Percentiles rank a stretch among this genome's conserved stretches.
Evolutionary conservation across 2,113 vertebrate genomes (phyloP).

Genomic region (Periophthalmus modestus): DNA sequence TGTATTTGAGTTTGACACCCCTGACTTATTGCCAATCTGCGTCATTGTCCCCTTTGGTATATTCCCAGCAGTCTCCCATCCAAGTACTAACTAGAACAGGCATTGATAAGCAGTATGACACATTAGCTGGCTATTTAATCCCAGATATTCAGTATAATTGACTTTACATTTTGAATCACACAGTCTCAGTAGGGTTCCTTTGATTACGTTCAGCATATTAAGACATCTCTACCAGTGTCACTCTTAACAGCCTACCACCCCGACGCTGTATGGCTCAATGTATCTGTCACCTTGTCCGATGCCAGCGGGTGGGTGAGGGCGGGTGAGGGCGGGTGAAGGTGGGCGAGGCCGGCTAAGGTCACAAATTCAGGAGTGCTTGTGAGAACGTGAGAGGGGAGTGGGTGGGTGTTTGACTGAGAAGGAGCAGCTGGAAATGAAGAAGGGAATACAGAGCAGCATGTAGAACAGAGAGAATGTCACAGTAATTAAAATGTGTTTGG

Average conservation of each 20-base stretch:
- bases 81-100: no score
- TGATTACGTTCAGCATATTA: background rate
- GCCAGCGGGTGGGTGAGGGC: conserved; percentile 18
- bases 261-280: conserved; percentile 10
- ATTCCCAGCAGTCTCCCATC: no score
- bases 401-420: conserved; percentile 33
- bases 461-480: background rate
- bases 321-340: background rate
- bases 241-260: no score
- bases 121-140: no score
- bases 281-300: conserved; percentile 61
- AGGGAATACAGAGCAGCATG: background rate
- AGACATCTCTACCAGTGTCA: background rate
- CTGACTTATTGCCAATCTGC: no score
- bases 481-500: background rate
- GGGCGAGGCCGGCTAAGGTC: conserved; percentile 20
- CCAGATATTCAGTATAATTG: no score
- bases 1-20: no score
- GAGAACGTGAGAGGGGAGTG: conserved; percentile 24
- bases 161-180: no score
- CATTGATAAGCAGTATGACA: no score
- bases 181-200: no score
- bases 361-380: conserved; percentile 39
- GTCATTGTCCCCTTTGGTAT: no score
- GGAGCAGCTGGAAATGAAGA: background rate